phyloP scores from a whole-genome alignment of 2,113 vertebrate species.

The Cairina moschata region DNA sequence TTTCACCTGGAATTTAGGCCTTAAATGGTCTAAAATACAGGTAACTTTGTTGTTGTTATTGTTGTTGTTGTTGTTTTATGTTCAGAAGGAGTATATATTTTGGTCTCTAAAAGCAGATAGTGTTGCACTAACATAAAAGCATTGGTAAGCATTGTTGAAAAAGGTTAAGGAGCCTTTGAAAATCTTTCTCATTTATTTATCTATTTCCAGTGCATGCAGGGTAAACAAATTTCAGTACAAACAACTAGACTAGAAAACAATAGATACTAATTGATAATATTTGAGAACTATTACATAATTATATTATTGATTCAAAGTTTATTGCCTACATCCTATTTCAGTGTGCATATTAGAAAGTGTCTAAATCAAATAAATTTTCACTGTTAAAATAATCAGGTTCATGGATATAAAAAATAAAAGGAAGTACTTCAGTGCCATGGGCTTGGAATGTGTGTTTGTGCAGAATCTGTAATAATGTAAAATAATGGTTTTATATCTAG shows the following conservation, averaged over 20 bases:
- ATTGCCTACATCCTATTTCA: background rate
- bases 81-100: background rate
- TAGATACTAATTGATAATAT: background rate
- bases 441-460: background rate
- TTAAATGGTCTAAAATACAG: background rate
- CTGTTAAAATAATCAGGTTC: background rate
- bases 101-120: background rate
- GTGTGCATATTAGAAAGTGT: background rate
- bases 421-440: background rate
- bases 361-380: background rate
- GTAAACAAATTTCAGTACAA: background rate
- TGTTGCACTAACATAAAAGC: background rate
- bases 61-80: background rate
- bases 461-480: background rate
- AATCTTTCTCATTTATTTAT: background rate
- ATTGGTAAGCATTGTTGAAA: background rate
- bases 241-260: background rate
- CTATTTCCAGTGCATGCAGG: background rate
- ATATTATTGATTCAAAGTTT: background rate
- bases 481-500: fast-evolving
- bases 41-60: background rate
- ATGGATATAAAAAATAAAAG: background rate
- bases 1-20: conserved; percentile 5
- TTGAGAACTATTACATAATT: background rate
- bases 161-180: background rate